phyloP scores from a whole-genome alignment of 2,113 vertebrate species.

The Poeciliopsis prolifica region DNA sequence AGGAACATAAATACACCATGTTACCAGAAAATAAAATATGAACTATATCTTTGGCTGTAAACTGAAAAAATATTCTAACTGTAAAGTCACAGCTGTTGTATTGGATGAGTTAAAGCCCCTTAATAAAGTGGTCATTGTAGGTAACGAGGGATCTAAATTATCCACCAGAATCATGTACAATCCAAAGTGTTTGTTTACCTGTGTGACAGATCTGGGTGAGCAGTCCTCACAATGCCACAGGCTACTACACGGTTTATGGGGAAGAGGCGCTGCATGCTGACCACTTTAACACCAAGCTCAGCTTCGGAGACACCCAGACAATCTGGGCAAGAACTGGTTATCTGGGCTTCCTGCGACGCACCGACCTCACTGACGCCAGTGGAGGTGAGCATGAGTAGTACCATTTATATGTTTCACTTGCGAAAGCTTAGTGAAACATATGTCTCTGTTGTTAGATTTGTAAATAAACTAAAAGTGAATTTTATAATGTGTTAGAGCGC shows the following conservation, averaged over 20 bases:
- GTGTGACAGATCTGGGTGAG: constrained; percentile 91
- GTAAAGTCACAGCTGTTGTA: not conserved
- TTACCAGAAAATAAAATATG: too few relatives aligned
- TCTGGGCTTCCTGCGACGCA: constrained; percentile 94
- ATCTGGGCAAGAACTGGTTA: constrained; percentile 95
- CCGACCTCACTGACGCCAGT: constrained; percentile 93
- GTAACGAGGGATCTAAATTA: not conserved
- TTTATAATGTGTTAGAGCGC: constrained; percentile 81
- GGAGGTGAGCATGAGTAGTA: constrained; percentile 83
- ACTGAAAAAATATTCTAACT: not conserved
- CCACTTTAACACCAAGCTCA: constrained; percentile 92
- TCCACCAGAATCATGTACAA: not conserved
- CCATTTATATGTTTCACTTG: not conserved
- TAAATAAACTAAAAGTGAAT: constrained; percentile 2
- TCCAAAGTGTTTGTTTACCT: not conserved
- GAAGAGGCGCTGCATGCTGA: constrained; percentile 93
- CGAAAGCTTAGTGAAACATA: not conserved
- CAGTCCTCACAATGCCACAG: constrained; percentile 93
- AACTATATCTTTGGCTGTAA: not conserved
- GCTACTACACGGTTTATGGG: constrained; percentile 94
- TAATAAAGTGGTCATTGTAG: not conserved
- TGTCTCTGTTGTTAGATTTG: not conserved
- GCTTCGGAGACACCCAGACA: constrained; percentile 94
- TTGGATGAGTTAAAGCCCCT: not conserved
- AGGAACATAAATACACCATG: not conserved